These are phyloP conservation scores for Syngnathus scovelli DNA, from an alignment of 2,113 vertebrate species.

Conservation along the genomic window DNA sequence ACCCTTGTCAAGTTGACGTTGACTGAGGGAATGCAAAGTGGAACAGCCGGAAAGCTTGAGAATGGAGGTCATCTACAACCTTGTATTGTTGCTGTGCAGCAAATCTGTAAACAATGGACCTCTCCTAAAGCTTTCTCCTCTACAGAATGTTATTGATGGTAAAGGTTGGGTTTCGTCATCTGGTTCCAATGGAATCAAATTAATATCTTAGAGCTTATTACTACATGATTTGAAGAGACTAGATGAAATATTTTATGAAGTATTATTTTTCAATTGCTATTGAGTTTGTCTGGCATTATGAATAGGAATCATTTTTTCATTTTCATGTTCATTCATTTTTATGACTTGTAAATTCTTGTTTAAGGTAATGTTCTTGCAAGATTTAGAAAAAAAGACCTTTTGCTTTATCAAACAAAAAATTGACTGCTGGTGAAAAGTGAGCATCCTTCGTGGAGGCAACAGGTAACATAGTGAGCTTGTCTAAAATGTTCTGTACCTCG, in stretches of 20 bases:
- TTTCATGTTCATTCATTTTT: no score
- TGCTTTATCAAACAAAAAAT: no score
- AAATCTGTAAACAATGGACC: background rate
- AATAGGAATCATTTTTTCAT: no score
- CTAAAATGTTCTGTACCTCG: background rate
- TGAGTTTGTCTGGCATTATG: no score
- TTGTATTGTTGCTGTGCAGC: slow-evolving; percentile 22
- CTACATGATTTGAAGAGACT: background rate
- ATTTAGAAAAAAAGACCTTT: background rate
- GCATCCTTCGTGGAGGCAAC: background rate
- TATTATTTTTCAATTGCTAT: background rate
- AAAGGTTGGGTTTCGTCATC: background rate
- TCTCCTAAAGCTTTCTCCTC: background rate
- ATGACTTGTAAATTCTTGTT: no score
- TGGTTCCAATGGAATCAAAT: background rate
- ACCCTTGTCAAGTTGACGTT: slow-evolving; percentile 81
- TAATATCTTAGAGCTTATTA: background rate
- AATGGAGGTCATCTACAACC: slow-evolving; percentile 3
- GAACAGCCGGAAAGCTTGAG: background rate
- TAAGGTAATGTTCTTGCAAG: background rate
- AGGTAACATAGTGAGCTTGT: background rate
- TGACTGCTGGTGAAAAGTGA: no score
- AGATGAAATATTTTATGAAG: background rate
- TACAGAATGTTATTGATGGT: background rate
- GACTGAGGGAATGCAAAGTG: slow-evolving; percentile 58